phyloP scores from a whole-genome alignment of 2,797 vertebrate genomes.

The Chelmon rostratus region DNA sequence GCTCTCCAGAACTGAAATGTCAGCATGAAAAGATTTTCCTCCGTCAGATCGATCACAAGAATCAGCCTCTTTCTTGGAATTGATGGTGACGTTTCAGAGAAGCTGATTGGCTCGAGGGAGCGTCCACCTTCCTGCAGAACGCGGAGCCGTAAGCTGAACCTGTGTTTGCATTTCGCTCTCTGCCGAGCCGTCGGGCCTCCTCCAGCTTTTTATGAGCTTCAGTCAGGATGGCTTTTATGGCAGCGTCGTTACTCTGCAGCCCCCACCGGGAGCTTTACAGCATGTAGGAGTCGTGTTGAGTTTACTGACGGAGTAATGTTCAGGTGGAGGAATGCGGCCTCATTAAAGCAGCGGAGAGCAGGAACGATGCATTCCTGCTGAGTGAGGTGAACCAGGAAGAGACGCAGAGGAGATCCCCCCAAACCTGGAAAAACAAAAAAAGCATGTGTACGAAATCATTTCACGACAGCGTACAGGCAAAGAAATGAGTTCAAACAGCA shows the following conservation, averaged over 20 bases:
- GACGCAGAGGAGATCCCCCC: conserved; percentile 2
- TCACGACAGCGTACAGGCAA: no score
- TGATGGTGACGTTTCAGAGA: no score
- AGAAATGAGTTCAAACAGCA: no score
- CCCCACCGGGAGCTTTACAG: conserved; percentile 47
- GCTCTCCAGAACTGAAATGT: neutral
- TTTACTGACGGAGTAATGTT: conserved; percentile 19
- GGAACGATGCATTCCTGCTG: conserved; percentile 54
- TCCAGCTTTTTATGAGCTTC: conserved; percentile 36
- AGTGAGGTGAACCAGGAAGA: conserved; percentile 53
- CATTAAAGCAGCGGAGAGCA: conserved; percentile 38
- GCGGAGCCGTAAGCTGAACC: neutral
- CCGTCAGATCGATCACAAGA: neutral
- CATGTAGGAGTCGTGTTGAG: conserved; percentile 39
- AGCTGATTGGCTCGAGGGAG: neutral
- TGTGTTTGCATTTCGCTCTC: neutral
- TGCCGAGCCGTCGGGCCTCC: neutral
- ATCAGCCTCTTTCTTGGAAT: neutral
- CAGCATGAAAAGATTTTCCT: neutral
- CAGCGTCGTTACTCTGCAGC: conserved; percentile 46
- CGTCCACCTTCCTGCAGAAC: neutral
- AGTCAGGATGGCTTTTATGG: conserved; percentile 38
- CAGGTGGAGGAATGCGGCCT: conserved; percentile 51
- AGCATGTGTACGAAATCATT: no score
- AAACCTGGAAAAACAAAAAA: neutral